A percentile compares a stretch with the other conserved stretches of the same genome.
Evolutionary conservation across 2,888 invertebrate genomes (phyloP).

Genomic region (Anthrax anthrax): DNA sequence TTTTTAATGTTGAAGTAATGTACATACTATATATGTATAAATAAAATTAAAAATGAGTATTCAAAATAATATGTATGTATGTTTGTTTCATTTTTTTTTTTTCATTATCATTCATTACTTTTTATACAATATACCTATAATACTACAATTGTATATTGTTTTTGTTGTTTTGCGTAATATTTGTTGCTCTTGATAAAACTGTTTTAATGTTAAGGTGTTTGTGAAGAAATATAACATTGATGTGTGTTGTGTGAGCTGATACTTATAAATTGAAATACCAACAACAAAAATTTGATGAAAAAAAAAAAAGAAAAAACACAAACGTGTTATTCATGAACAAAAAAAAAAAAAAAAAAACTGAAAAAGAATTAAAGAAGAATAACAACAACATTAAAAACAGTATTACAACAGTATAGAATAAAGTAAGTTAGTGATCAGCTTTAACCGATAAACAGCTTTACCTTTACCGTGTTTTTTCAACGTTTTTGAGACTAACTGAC

Average conservation of each 20-base stretch:
- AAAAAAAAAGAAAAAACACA: too few species aligned
- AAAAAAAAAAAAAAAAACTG: not conserved
- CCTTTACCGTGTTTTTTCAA: slow-evolving; percentile 1
- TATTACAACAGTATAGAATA: not conserved
- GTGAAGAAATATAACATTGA: not conserved
- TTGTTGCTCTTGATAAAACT: not conserved
- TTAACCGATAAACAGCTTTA: slow-evolving; percentile 7
- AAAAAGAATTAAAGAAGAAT: not conserved
- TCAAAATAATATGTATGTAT: not conserved
- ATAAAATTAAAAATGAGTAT: not conserved
- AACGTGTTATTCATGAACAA: not conserved
- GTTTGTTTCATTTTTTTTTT: not conserved
- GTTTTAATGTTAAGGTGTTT: not conserved
- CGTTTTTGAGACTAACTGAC: slow-evolving; percentile 8
- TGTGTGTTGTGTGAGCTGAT: not conserved
- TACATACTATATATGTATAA: too few species aligned
- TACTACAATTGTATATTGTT: too few species aligned
- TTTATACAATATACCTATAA: too few species aligned
- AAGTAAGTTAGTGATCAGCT: not conserved
- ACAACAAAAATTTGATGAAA: too few species aligned
- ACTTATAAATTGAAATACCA: too few species aligned
- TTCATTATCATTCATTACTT: not conserved
- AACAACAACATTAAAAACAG: not conserved
- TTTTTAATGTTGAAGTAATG: not conserved
- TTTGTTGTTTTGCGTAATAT: too few species aligned